A percentile compares a stretch with the other conserved stretches of the same genome.
Conservation (phyloP, 2,797 vertebrate species). For the Brotula barbata region DNA sequence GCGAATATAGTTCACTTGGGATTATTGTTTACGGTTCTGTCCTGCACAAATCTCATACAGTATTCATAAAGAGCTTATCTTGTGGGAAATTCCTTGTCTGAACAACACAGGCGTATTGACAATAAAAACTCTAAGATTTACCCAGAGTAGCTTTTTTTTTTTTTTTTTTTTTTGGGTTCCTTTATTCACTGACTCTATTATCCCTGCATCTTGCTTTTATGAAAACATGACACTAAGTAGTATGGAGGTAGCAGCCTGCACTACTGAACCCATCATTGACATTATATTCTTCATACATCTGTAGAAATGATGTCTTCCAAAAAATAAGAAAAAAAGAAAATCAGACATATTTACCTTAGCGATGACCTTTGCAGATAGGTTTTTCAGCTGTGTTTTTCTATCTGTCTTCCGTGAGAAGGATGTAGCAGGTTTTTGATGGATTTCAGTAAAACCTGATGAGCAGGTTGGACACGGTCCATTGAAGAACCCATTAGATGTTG, state of each 20-base stretch:
- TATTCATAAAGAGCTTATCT: conserved; percentile 77
- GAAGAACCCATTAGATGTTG: too few species aligned
- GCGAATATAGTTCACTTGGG: conserved; percentile 74
- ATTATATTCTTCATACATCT: background rate
- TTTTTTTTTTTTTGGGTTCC: conserved; percentile 32
- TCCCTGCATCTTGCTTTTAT: conserved; percentile 9
- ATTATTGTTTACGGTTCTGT: conserved; percentile 71
- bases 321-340: background rate
- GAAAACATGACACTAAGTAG: conserved; percentile 7
- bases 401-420: too few species aligned
- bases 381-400: too few species aligned
- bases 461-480: too few species aligned
- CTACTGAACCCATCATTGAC: background rate
- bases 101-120: conserved; percentile 57
- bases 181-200: conserved; percentile 26
- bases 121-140: conserved; percentile 55
- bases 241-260: conserved; percentile 6
- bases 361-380: too few species aligned
- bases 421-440: too few species aligned
- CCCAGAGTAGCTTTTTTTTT: conserved; percentile 38
- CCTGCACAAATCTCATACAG: conserved; percentile 69
- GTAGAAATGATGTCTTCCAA: background rate
- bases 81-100: conserved; percentile 58
- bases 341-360: background rate
- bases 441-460: too few species aligned